phyloP scores from a whole-genome alignment of 2,113 vertebrate species.

The Struthio camelus region DNA sequence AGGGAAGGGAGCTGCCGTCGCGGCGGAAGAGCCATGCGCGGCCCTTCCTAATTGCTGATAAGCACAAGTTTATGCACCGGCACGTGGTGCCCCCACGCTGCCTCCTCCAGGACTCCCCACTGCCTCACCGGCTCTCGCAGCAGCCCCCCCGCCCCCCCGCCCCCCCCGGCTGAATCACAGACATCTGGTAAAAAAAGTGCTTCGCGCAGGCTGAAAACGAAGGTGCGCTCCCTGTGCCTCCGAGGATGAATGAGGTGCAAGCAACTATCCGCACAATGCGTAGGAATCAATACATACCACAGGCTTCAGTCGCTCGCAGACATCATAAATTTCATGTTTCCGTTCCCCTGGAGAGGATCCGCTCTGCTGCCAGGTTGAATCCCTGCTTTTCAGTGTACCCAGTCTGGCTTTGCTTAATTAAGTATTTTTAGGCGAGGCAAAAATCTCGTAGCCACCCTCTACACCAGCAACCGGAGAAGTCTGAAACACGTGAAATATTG shows the following conservation, averaged over 20 bases:
- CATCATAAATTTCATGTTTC: background rate
- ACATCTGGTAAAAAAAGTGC: background rate
- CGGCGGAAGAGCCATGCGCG: background rate
- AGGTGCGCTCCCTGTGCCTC: fast-evolving
- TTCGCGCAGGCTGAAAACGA: background rate
- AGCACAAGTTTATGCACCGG: background rate
- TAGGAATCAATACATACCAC: background rate
- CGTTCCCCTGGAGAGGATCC: background rate
- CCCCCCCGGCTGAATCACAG: background rate
- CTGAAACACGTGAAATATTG: background rate
- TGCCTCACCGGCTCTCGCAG: background rate
- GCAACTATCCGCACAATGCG: fast-evolving
- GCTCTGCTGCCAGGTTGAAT: background rate
- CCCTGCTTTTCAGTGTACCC: background rate
- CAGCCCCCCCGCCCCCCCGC: too few species aligned
- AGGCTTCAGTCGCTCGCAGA: background rate
- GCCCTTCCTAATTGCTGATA: background rate
- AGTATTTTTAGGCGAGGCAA: background rate
- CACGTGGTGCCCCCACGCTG: background rate
- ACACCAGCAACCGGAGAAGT: background rate
- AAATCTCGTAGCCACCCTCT: background rate
- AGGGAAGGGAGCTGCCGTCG: background rate
- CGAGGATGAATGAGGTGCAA: background rate
- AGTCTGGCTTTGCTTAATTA: background rate
- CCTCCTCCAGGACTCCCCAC: background rate